Percentiles rank a stretch among this genome's conserved stretches.
Evolutionary conservation across 2,113 vertebrate genomes (phyloP).

Genomic region (Anarhynchus alexandrinus): DNA sequence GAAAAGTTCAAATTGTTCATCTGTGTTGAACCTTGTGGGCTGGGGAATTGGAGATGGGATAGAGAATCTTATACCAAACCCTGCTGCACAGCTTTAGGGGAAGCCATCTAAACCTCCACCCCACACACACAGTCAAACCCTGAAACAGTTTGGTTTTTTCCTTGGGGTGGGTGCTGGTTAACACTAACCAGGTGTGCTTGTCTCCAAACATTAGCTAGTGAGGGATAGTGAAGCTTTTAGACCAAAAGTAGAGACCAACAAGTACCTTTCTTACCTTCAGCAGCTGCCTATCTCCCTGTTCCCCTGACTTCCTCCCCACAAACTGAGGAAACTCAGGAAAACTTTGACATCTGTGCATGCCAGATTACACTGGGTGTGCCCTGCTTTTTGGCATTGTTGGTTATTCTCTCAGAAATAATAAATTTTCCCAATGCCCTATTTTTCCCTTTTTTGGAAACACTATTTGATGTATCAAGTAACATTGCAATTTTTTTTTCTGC

Average conservation of each 20-base stretch:
- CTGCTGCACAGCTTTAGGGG: not conserved
- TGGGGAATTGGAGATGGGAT: not conserved
- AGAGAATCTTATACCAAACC: not conserved
- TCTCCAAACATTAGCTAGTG: not conserved
- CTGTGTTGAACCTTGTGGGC: not conserved
- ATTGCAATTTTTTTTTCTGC: not conserved
- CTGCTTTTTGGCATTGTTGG: not conserved
- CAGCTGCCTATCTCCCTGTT: not conserved
- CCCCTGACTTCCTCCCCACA: not conserved
- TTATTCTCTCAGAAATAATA: not conserved
- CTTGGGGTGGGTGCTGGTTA: not conserved
- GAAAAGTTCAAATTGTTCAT: not conserved
- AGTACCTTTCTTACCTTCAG: not conserved
- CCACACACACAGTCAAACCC: not conserved
- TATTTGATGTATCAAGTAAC: not conserved
- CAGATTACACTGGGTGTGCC: not conserved
- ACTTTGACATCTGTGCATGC: not conserved
- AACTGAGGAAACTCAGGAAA: not conserved
- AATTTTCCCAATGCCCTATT: not conserved
- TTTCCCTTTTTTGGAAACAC: not conserved
- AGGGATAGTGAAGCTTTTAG: not conserved
- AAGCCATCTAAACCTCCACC: not conserved
- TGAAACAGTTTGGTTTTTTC: not conserved
- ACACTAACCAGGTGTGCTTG: not conserved
- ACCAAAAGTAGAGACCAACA: not conserved